Percentiles rank a stretch among this genome's conserved stretches.
These are phyloP conservation scores for Flabesymbios commensalis DNA, from an alignment of 2,888 invertebrate genomes.

Conservation along the genomic window DNA sequence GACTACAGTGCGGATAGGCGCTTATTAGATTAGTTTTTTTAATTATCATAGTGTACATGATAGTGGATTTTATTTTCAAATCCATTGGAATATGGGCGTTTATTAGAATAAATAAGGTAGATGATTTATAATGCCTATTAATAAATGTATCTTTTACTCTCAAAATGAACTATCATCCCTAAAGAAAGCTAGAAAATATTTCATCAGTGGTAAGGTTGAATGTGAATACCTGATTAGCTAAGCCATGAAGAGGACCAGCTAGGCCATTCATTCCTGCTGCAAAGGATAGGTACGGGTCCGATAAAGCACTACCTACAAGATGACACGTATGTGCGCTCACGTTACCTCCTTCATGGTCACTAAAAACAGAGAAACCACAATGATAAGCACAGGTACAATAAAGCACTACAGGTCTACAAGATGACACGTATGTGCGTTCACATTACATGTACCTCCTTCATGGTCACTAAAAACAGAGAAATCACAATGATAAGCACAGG, in stretches of 20 bases:
- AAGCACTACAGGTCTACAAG: too few species aligned
- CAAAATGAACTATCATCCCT: too few species aligned
- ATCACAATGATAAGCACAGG: conserved; percentile 90
- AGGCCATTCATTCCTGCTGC: conserved; percentile 91
- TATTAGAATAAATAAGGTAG: too few species aligned
- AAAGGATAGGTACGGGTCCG: conserved; percentile 91
- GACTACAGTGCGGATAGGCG: too few species aligned
- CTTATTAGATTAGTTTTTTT: too few species aligned
- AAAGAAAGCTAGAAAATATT: too few species aligned
- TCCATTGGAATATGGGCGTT: too few species aligned
- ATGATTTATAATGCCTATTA: too few species aligned
- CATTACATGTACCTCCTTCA: neutral
- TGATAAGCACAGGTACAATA: conserved; percentile 91
- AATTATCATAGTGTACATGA: too few species aligned
- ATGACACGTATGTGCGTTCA: neutral
- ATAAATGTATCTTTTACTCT: too few species aligned
- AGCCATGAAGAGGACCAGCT: conserved; percentile 92
- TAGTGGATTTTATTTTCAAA: too few species aligned
- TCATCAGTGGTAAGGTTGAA: too few species aligned
- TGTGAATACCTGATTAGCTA: conserved; percentile 95
- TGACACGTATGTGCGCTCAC: conserved; percentile 94
- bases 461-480: neutral
- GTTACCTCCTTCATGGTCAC: conserved; percentile 96
- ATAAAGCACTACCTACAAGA: conserved; percentile 89
- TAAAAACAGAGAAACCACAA: conserved; percentile 66